Percentiles rank a stretch among this genome's conserved stretches.
phyloP scores from a whole-genome alignment of 1,140 invertebrate genomes.

The Ganaspis sp. region DNA sequence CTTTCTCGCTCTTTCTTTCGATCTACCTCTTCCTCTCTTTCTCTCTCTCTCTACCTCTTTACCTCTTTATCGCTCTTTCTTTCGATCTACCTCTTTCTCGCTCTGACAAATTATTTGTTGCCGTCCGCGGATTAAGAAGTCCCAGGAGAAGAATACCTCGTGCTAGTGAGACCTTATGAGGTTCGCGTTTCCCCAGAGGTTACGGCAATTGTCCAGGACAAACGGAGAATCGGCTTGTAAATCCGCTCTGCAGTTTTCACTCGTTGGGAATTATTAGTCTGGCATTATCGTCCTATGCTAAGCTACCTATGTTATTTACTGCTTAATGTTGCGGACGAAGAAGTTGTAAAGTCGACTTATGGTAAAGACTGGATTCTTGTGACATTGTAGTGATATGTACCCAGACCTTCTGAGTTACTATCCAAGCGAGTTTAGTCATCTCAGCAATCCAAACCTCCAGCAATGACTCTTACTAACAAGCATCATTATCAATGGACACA shows the following conservation, averaged over 20 bases:
- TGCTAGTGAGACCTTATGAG: constrained; percentile 28
- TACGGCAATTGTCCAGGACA: constrained; percentile 3
- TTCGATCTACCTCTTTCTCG: too few species aligned
- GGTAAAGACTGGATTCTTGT: constrained; percentile 3
- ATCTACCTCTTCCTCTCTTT: too few species aligned
- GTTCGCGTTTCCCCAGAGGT: constrained; percentile 17
- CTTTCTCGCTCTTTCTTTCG: too few species aligned
- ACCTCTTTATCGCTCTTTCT: too few species aligned
- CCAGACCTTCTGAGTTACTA: neutral
- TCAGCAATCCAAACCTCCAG: neutral
- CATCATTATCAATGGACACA: neutral
- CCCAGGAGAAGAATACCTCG: constrained; percentile 25
- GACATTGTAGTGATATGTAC: neutral
- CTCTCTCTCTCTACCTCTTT: constrained; percentile 19
- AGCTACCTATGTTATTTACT: constrained; percentile 14
- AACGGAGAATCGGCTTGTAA: neutral
- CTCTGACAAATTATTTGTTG: constrained; percentile 52
- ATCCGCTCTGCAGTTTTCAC: neutral
- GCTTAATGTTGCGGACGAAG: neutral
- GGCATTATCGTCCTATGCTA: neutral
- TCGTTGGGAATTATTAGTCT: constrained; percentile 21
- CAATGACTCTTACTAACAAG: neutral
- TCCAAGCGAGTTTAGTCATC: neutral
- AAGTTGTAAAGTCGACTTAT: constrained; percentile 2
- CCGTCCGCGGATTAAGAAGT: constrained; percentile 52